phyloP scores from a whole-genome alignment of 2,797 vertebrate genomes.

The Poecilia picta region DNA sequence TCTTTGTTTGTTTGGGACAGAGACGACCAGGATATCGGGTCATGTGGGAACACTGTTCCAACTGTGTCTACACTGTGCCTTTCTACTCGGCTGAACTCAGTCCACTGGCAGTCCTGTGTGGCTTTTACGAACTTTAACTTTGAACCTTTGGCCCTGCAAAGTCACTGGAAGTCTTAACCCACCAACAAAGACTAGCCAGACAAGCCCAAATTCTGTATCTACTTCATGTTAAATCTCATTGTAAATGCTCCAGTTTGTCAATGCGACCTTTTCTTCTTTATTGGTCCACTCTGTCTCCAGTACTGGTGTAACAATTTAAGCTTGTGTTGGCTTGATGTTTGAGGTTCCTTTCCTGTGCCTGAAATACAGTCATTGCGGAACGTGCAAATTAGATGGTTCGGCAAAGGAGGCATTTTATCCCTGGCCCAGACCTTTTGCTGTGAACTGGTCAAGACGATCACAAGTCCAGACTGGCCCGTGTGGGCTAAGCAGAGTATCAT shows the following conservation, averaged over 20 bases:
- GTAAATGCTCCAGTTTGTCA: constrained; percentile 12
- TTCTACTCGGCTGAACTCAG: constrained; percentile 40
- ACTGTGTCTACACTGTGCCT: constrained; percentile 29
- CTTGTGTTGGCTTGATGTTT: constrained; percentile 43
- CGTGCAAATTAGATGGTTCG: constrained; percentile 77
- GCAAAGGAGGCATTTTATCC: constrained; percentile 66
- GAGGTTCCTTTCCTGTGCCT: constrained; percentile 48
- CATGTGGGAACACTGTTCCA: constrained; percentile 53
- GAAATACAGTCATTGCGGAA: constrained; percentile 64
- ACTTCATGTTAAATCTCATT: constrained; percentile 15
- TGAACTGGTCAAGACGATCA: constrained; percentile 74
- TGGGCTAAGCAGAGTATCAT: constrained; percentile 67
- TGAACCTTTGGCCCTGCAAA: constrained; percentile 10
- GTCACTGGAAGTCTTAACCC: constrained; percentile 9
- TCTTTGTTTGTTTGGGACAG: constrained; percentile 30
- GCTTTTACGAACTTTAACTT: constrained; percentile 44
- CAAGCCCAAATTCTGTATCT: constrained; percentile 2
- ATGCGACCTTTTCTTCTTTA: constrained; percentile 11
- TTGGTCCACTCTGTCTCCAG: constrained; percentile 20
- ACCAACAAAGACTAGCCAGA: constrained; percentile 15
- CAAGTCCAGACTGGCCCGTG: constrained; percentile 60
- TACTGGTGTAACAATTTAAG: constrained; percentile 49
- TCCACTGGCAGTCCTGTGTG: constrained; percentile 35
- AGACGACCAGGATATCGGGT: constrained; percentile 30
- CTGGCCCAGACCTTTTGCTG: constrained; percentile 55